These are phyloP conservation scores for Diacarnus erythraeanus DNA, from an alignment of 37 sponge, comb jelly and placozoan species.

Conservation along the genomic window DNA sequence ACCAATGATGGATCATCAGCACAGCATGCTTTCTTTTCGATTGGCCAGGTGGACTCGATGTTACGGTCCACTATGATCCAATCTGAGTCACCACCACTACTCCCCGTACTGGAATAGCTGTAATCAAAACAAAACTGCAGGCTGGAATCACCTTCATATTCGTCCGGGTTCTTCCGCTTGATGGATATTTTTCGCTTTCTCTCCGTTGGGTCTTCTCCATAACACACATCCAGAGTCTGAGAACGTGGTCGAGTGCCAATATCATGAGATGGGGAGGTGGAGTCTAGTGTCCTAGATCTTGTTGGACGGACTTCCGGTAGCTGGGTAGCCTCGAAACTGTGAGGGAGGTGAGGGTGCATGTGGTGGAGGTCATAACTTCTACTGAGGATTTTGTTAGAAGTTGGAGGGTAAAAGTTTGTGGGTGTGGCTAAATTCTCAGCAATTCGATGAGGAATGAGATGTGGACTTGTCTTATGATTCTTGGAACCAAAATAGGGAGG, in stretches of 20 bases:
- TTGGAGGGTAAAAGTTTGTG: background rate
- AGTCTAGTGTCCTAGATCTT: background rate
- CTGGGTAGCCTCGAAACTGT: conserved; percentile 12
- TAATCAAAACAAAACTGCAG: conserved; percentile 24
- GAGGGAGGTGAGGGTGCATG: conserved; percentile 32
- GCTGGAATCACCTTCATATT: background rate
- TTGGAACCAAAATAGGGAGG: background rate
- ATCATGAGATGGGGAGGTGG: background rate
- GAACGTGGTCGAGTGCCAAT: background rate
- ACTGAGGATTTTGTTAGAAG: background rate
- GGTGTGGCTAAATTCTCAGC: background rate
- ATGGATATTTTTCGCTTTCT: conserved; percentile 21
- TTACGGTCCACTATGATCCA: conserved; percentile 16
- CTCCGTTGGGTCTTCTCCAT: background rate
- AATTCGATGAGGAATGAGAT: background rate
- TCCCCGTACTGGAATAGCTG: conserved; percentile 35
- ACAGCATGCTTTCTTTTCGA: conserved; percentile 31
- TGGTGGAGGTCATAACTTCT: conserved; percentile 5
- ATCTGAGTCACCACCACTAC: conserved; percentile 23
- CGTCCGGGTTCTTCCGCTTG: conserved; percentile 15
- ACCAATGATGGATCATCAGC: background rate
- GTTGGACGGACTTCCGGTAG: conserved; percentile 1
- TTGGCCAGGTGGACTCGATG: background rate
- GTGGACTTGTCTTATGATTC: background rate
- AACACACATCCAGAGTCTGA: background rate